Conservation (phyloP, 92 coral and sea anemone genomes). For the Muricea muricata region DNA sequence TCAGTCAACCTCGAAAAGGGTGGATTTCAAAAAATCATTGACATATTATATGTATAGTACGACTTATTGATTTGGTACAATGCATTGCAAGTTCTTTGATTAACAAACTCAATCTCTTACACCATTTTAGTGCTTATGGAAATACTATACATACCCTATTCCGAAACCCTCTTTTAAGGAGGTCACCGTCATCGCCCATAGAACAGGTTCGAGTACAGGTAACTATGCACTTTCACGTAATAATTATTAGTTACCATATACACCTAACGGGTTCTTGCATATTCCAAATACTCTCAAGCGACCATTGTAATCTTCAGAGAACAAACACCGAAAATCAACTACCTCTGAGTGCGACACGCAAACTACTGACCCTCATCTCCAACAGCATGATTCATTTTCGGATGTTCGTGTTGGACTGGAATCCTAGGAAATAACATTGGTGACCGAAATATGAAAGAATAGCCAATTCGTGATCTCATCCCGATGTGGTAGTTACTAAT, state of each 20-base stretch:
- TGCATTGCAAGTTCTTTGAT: not conserved
- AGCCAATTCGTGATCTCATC: too few relatives aligned
- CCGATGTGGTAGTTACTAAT: too few relatives aligned
- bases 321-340: too few relatives aligned
- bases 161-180: not conserved
- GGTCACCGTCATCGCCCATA: not conserved
- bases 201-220: not conserved
- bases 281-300: not conserved
- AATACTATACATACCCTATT: not conserved
- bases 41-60: too few relatives aligned
- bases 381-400: too few relatives aligned
- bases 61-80: not conserved
- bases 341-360: too few relatives aligned
- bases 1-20: too few relatives aligned
- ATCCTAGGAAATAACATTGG: too few relatives aligned
- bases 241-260: not conserved
- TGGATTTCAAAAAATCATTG: not conserved
- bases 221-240: not conserved
- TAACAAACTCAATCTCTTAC: not conserved
- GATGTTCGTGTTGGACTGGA: too few relatives aligned
- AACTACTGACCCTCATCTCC: too few relatives aligned
- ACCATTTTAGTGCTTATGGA: not conserved
- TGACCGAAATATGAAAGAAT: too few relatives aligned
- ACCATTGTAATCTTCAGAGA: not conserved
- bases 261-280: not conserved